A percentile compares a stretch with the other conserved stretches of the same genome.
phyloP scores from a whole-genome alignment of 2,888 invertebrate genomes.

The Callosobruchus maculatus region DNA sequence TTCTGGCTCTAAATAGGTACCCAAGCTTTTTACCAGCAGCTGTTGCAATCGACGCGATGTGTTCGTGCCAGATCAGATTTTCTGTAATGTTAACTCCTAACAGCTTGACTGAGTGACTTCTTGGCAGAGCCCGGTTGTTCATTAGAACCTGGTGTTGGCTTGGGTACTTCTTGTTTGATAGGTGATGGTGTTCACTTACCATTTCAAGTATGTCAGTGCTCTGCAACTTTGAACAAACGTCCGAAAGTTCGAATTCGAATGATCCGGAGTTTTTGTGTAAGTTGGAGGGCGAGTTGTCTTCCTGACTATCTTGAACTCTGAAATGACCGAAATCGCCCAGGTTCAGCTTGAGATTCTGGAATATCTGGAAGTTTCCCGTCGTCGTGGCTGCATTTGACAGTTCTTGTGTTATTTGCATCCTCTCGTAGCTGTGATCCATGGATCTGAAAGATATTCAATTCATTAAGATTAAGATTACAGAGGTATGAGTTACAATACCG shows the following conservation, averaged over 20 bases:
- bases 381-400: conserved; percentile 38
- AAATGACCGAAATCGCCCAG: conserved; percentile 13
- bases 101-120: too few relatives aligned
- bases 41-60: too few relatives aligned
- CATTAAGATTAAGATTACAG: too few relatives aligned
- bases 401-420: conserved; percentile 42
- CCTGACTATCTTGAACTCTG: conserved; percentile 3
- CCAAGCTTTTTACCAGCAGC: too few relatives aligned
- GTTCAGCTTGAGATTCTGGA: conserved; percentile 39
- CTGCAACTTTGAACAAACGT: conserved; percentile 75
- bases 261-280: conserved; percentile 46
- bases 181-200: too few relatives aligned
- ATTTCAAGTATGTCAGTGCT: conserved; percentile 76
- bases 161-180: too few relatives aligned
- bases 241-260: conserved; percentile 73
- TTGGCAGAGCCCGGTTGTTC: too few relatives aligned
- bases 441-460: not conserved
- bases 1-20: too few relatives aligned
- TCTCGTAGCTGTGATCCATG: conserved; percentile 33
- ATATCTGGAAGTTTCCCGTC: conserved; percentile 40
- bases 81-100: too few relatives aligned
- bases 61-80: too few relatives aligned
- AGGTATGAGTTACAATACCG: too few relatives aligned
- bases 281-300: conserved; percentile 15
- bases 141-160: too few relatives aligned